Evolutionary conservation across 2,888 invertebrate species (phyloP), one percentile per base, ranked within the genome.

Genomic region (Chloroclysta siterata): DNA sequence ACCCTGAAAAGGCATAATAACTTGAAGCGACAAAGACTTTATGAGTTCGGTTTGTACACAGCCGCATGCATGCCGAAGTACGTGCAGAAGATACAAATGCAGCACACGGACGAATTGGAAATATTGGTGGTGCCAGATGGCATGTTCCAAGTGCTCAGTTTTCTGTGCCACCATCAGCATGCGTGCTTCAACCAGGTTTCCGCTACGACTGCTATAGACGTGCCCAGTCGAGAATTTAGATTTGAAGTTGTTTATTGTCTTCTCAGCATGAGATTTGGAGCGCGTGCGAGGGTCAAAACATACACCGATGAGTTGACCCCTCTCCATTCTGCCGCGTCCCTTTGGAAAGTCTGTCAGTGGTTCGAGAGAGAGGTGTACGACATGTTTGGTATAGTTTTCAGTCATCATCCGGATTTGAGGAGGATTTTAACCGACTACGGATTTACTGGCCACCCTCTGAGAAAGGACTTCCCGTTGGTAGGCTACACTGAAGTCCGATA

Each of bases 231-330:
- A 22, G 73, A 65, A 15, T 91, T 73, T 53, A 81, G 92, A 66
- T 92, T 92, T 58, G 91, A 92, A 80, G 83, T 91, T 0, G 63
- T 80, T 3, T 92, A 92, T 68, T 77, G 78, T 41, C 70, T 92
- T 0, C 75, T 85, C 0, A 90, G 89, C 61, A 47, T 88, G 15
- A 81, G 92, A 48, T 92, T 78, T 60, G 71, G 76, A 3, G 81
- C 84, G 63, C 74, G 85, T 28, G 79, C 72, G 0, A 73, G 82
- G 61, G 79, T 92, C 0, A 90, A 89, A 66, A 89, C 91, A 0
- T 92, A 92, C 60, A 91, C 91, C 0, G 91, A 92, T 36, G 92
- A 92, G 70, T 69, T 92, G 14, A 88, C 91, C 0, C 90, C 92
- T 2, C 68, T 91, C 0, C 85, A 79, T 50, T 92, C 92, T 0